Conservation (phyloP, 53 echinoderm and acorn worm species). For the Actinopyga echinites region DNA sequence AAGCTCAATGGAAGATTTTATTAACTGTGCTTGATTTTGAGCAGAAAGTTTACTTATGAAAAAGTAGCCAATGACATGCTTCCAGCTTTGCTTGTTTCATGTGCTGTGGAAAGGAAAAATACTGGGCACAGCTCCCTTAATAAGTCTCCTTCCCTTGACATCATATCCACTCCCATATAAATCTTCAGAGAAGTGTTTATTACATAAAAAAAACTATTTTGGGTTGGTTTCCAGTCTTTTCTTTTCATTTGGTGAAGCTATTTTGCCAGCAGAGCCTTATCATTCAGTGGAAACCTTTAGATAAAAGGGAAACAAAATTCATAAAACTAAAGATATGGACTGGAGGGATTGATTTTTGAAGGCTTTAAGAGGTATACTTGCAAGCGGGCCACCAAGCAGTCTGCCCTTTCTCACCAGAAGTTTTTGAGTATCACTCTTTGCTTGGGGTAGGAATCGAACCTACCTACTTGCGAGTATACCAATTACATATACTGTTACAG, state of each 20-base stretch:
- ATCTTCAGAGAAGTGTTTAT: too few species aligned
- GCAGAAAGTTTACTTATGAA: neutral
- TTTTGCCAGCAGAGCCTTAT: neutral
- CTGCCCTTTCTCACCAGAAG: neutral
- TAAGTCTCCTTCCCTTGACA: too few species aligned
- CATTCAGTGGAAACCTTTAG: neutral
- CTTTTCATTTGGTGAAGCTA: neutral
- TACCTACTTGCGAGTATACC: neutral
- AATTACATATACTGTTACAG: too few species aligned
- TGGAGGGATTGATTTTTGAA: too few species aligned
- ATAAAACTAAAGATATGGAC: neutral
- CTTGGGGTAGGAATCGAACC: neutral
- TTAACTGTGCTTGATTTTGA: conserved; percentile 17
- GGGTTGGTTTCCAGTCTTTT: too few species aligned
- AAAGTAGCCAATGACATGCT: too few species aligned
- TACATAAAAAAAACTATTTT: too few species aligned
- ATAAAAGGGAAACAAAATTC: neutral
- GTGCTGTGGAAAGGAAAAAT: too few species aligned
- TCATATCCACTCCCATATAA: too few species aligned
- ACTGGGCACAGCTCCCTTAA: too few species aligned
- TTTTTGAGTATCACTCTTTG: neutral
- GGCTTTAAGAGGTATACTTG: neutral
- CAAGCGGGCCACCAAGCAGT: too few species aligned
- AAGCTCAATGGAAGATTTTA: conserved; percentile 2
- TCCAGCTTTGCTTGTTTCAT: too few species aligned